Percentiles rank a stretch among this genome's conserved stretches.
Conservation (phyloP, 2,113 vertebrate genomes). For the Stomatorhinus ivindoensis region DNA sequence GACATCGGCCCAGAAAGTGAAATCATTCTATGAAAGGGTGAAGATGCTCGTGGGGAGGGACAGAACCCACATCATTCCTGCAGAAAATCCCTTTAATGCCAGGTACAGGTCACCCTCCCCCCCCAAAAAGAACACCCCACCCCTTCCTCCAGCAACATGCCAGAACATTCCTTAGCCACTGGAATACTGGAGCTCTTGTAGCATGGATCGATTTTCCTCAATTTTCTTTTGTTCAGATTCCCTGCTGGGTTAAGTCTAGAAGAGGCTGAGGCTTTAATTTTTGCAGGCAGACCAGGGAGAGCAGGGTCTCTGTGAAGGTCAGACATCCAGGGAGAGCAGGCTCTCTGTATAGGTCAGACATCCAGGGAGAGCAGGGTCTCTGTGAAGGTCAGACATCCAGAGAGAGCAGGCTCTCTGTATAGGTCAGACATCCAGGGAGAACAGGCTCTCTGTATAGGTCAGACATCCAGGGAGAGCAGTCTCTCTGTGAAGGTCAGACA, state of each 20-base stretch:
- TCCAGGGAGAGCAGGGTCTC: no score
- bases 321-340: neutral
- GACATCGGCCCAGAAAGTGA: slow-evolving; percentile 63
- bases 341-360: no score
- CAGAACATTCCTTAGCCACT: neutral
- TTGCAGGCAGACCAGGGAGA: neutral
- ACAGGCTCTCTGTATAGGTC: no score
- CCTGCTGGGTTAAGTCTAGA: neutral
- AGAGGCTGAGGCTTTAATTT: neutral
- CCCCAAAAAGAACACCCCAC: neutral
- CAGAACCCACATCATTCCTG: slow-evolving; percentile 92
- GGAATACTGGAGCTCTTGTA: neutral
- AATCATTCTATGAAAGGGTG: slow-evolving; percentile 93
- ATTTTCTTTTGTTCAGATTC: neutral
- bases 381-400: no score
- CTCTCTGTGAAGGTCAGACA: no score
- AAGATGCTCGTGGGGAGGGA: slow-evolving; percentile 91
- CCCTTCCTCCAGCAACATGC: neutral
- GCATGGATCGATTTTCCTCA: neutral
- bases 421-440: no score
- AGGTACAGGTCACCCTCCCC: slow-evolving; percentile 57
- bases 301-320: neutral
- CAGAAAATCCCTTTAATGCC: slow-evolving; percentile 93
- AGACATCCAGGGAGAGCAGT: no score
- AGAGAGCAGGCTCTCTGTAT: no score